Evolutionary conservation across 2,888 invertebrate genomes (phyloP), one percentile per base, ranked within the genome.

Genomic region (Deroplatys truncata): DNA sequence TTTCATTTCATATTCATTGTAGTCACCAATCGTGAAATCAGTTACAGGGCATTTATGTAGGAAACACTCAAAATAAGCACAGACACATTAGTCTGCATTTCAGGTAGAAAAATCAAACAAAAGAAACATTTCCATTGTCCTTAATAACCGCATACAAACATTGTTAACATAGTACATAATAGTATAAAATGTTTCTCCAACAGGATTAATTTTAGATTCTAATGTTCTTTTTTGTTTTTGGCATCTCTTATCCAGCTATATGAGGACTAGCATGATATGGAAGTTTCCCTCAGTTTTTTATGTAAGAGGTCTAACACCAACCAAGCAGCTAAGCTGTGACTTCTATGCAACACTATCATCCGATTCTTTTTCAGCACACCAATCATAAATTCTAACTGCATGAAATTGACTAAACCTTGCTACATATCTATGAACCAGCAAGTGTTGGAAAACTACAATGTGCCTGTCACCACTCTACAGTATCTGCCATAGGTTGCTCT

Each of bases 231-330:
- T 29, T 10, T n/a, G 31, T 83, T 87, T 87, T 87, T 87, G 31
- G 82, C 82, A 87, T 87, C 88, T 88, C 85, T 72, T 82, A 83
- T 88, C 88, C 43, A 90, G 86, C 90, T 86, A 88, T 49, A 85
- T 86, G 35, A 86, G 86, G 90, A 90, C 90, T 90, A 90, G 90
- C 89, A 90, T 90, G 90, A 90, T 90, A 90, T 90, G 90, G 89
- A 90, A 89, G 89, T 89, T 86, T 86, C 84, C 86, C 84, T 90
- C 89, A 89, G 88, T 82, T 89, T 43, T 88, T 85, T 86, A 82
- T 13, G 84, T 49, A 89, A 84, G 83, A 82, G 72, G 83, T 72
- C 87, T 84, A 87, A 87, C 87, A 87, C 28, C 87, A 87, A 87
- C 82, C 87, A 87, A 87, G 87, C 87, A 87, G 31, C 87, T 87